Evolutionary conservation across 2,888 invertebrate species (phyloP), one percentile per base, ranked within the genome.

Genomic region (Drosophila mimica): DNA sequence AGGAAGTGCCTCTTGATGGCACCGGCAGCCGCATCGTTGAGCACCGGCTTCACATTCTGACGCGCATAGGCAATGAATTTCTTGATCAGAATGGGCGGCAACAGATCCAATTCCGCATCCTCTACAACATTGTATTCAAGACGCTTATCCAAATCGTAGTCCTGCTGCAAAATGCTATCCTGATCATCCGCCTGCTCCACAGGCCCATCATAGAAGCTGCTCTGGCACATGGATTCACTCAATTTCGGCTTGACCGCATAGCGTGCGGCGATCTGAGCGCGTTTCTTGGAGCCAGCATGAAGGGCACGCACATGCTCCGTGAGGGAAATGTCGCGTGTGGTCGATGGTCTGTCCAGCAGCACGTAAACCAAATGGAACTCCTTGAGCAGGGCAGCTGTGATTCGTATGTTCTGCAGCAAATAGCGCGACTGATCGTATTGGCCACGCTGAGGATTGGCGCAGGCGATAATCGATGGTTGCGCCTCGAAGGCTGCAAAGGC

Each of bases 331-430:
- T 93, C 93, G 15, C 91, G 74, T 28, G 89, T 96, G 92, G 98
- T 95, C 1, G 88, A 88, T 7, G 98, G 97, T 90, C 96, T 95
- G 93, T 99, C 99, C 70, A 98, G 93, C 33, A 99, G 94, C 75
- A 99, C 96, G 92, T 98, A 99, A 54, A 98, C 96, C 64, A 99
- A 94, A 94, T 99, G 99, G 93, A 99, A 99, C 92, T 99, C 94
- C 3, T 98, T 98, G 20, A 99, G 93, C 63, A 99, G 94, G 0
- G 98, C 96, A 17, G 97, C 95, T 78, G 96, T 96, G 81, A 99
- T 95, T 92, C 96, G 97, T 72, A 99, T 94, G 93, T 99, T 99
- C 94, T 98, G 98, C 1, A 96, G 94, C 2, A 99, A 95, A 17
- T 97, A 97, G 93, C 97, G 98, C 0, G 96, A 95, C 88, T 96